Base-by-base conservation (phyloP, 2,797 vertebrate species). In the Columba guinea region DNA sequence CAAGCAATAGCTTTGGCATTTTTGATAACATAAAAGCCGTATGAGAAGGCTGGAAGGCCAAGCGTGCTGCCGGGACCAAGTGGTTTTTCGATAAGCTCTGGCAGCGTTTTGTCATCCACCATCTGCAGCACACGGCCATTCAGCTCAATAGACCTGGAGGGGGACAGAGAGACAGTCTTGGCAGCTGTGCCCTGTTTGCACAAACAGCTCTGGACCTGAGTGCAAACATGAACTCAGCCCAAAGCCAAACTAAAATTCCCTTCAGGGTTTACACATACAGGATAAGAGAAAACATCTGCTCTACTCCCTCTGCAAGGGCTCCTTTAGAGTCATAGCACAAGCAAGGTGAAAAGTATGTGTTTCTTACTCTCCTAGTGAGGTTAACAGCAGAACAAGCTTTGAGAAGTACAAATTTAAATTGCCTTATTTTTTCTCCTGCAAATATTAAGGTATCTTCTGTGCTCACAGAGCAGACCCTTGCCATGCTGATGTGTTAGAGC, bases 11-110 rank as follows among this genome's bases (percentile, higher is more conserved):
- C 98, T 84, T 91, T 96, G 39, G 98, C 98, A 1, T 98, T 98
- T 51, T 84, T 96, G 91, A 99, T 96, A 67, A 99, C 98, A 30
- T 98, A 99, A 97, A 99, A 99, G 20, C 98, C 98, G 0, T 99
- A 98, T 10, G 99, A 99, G 94, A 98, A 98, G 16, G 98, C 97
- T n/a, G 99, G 99, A 65, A 99, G 97, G 56, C 93, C 89, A 3
- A 99, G 97, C 5, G 88, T 64, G 11, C 97, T 96, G 17, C 98
- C 96, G 0, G 98, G 97, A 28, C 90, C 97, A 4, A 99, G 97
- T 15, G 87, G 56, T 21, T 80, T 91, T 78, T 98, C 98, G 3
- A 16, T 85, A 5, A 99, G 97, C 11, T 93, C 71, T 7, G 99
- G 99, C 49, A 99, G 95, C 0, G 98, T 99, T 90, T 94, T 41